Evolutionary conservation across 2,888 invertebrate genomes (phyloP).

Genomic region (Lithophane socia): DNA sequence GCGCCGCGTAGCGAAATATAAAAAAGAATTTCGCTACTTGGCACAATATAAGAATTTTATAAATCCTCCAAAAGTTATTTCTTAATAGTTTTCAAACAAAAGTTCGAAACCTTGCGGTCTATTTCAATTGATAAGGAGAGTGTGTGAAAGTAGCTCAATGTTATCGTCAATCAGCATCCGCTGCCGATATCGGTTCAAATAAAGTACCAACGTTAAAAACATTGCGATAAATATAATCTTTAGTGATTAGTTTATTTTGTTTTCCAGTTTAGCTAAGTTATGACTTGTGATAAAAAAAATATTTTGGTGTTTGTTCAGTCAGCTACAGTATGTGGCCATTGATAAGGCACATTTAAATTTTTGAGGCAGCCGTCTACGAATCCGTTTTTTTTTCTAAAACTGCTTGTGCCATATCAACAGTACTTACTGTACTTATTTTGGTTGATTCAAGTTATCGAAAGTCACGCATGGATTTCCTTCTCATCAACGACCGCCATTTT

Average conservation of each 20-base stretch:
- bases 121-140: slow-evolving; percentile 40
- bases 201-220: slow-evolving; percentile 23
- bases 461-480: too few relatives aligned
- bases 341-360: background rate
- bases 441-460: background rate
- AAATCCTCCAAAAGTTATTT: background rate
- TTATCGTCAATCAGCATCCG: slow-evolving; percentile 52
- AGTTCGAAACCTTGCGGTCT: slow-evolving; percentile 8
- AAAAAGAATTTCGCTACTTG: background rate
- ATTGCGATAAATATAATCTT: slow-evolving; percentile 33
- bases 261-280: background rate
- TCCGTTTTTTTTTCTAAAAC: background rate
- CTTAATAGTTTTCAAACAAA: background rate
- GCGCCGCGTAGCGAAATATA: background rate
- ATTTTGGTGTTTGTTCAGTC: background rate
- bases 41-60: background rate
- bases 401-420: background rate
- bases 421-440: background rate
- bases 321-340: background rate
- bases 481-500: background rate
- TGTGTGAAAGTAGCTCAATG: slow-evolving; percentile 41
- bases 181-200: slow-evolving; percentile 28
- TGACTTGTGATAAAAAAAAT: background rate
- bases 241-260: slow-evolving; percentile 23
- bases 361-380: background rate